Percentiles rank a stretch among this genome's conserved stretches.
These are phyloP conservation scores for Periplaneta americana DNA, from an alignment of 1,140 invertebrate species.

Conservation along the genomic window DNA sequence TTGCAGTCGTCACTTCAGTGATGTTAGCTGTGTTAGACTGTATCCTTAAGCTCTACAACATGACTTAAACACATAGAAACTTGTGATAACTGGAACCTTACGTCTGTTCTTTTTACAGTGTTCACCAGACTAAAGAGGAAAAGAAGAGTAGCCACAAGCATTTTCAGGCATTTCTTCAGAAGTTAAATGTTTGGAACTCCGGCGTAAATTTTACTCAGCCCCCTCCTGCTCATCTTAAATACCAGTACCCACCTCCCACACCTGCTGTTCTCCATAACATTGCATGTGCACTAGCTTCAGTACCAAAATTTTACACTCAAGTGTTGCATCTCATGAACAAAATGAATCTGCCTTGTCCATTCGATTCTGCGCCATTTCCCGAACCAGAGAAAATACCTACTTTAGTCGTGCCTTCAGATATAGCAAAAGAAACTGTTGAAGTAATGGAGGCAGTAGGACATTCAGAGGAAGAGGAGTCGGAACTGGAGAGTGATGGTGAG, in stretches of 20 bases:
- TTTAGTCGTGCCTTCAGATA: slow-evolving; percentile 1
- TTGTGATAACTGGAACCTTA: not conserved
- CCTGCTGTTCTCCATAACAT: slow-evolving; percentile 71
- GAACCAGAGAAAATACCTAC: not conserved
- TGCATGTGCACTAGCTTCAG: slow-evolving; percentile 60
- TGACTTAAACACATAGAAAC: no score
- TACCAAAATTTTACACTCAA: slow-evolving; percentile 79
- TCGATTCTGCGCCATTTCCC: slow-evolving; percentile 45
- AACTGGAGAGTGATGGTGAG: slow-evolving; percentile 69
- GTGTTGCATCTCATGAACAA: slow-evolving; percentile 92
- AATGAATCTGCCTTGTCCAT: slow-evolving; percentile 88
- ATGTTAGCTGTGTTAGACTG: no score
- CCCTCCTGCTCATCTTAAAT: slow-evolving; percentile 63
- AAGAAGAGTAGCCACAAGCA: slow-evolving; percentile 30
- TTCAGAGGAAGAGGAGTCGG: slow-evolving; percentile 73
- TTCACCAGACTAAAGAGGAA: slow-evolving; percentile 19
- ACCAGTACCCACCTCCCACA: slow-evolving; percentile 71
- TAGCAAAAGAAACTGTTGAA: not conserved
- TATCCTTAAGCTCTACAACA: no score
- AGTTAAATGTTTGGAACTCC: slow-evolving; percentile 61
- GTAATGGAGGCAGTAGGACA: slow-evolving; percentile 9
- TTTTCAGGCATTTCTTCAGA: slow-evolving; percentile 58
- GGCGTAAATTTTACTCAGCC: slow-evolving; percentile 62
- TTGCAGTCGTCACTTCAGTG: no score
- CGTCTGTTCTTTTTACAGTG: not conserved